These are phyloP conservation scores for Proterorhinus semilunaris DNA, from an alignment of 2,113 vertebrate species.

Conservation along the genomic window DNA sequence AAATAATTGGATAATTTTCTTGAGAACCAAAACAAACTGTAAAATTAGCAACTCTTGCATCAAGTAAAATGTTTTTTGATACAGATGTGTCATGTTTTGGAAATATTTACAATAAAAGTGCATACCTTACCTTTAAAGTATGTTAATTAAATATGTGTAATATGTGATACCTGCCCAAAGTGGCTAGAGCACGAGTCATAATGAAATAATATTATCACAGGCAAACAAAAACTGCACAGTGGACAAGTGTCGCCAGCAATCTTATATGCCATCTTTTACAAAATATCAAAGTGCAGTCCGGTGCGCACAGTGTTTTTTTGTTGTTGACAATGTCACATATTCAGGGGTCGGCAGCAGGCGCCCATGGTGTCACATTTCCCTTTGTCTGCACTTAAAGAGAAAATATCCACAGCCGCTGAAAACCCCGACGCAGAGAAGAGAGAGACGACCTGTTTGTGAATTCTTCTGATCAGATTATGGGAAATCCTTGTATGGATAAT, in stretches of 20 bases:
- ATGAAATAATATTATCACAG: no score
- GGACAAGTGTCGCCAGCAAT: not conserved
- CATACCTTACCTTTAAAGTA: no score
- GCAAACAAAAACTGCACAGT: no score
- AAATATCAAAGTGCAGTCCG: not conserved
- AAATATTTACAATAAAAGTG: no score
- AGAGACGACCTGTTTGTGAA: slow-evolving; percentile 26
- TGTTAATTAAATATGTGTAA: no score
- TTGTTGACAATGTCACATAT: slow-evolving; percentile 1
- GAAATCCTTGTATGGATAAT: slow-evolving; percentile 57
- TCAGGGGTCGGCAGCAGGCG: slow-evolving; percentile 16
- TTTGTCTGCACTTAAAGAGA: slow-evolving; percentile 16
- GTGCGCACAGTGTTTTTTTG: slow-evolving; percentile 3
- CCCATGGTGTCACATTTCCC: slow-evolving; percentile 32
- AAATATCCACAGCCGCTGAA: slow-evolving; percentile 2
- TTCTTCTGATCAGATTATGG: slow-evolving; percentile 62
- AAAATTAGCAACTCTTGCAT: no score
- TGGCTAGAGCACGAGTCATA: no score
- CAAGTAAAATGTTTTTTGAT: no score
- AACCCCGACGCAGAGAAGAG: slow-evolving; percentile 24
- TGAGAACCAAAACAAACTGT: no score
- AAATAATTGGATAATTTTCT: no score
- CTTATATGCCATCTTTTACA: not conserved
- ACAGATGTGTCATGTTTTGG: no score
- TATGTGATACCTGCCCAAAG: no score